phyloP scores from a whole-genome alignment of 2,113 vertebrate species.

The Apodemus sylvaticus region DNA sequence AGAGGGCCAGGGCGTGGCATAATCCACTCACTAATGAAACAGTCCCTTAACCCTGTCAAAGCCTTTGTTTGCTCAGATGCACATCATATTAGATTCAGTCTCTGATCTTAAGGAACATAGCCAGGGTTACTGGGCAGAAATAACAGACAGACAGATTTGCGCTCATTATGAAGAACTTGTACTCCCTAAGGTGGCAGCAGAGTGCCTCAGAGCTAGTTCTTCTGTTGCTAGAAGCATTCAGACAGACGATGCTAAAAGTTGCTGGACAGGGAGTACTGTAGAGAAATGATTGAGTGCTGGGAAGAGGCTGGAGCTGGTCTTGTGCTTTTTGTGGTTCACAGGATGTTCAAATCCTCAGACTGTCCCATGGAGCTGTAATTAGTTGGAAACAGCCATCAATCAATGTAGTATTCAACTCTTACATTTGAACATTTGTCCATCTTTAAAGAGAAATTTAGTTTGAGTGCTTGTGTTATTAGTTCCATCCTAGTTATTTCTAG shows the following conservation, averaged over 20 bases:
- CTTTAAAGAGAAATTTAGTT: constrained; percentile 31
- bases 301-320: background rate
- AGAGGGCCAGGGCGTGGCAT: background rate
- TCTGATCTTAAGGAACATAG: constrained; percentile 11
- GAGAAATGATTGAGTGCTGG: background rate
- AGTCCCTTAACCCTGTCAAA: background rate
- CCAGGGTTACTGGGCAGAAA: background rate
- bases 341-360: background rate
- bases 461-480: background rate
- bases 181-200: background rate
- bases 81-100: background rate
- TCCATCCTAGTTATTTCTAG: background rate
- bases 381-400: background rate
- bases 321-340: background rate
- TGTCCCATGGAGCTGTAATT: background rate
- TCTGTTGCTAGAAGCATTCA: constrained; percentile 9
- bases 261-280: background rate
- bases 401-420: constrained; percentile 52
- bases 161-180: background rate
- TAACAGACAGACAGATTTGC: background rate
- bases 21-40: background rate
- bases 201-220: background rate
- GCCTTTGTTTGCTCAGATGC: background rate
- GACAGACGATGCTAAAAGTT: background rate
- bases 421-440: background rate